Conservation (phyloP, 2,888 invertebrate species). For the Syrista parreyssii region DNA sequence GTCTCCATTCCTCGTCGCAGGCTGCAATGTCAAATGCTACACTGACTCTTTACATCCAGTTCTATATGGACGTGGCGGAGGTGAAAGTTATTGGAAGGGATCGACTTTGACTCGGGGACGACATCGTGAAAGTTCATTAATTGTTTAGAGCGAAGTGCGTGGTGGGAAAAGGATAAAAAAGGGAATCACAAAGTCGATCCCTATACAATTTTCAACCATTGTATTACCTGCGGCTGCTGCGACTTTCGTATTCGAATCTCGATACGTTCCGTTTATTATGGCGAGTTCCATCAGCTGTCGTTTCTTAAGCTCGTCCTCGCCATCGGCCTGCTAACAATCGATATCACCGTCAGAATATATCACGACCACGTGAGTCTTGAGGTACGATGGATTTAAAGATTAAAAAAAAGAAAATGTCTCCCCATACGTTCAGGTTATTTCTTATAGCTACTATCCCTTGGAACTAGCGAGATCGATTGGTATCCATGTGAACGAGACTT, state of each 20-base stretch:
- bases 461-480: neutral
- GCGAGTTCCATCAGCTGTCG: slow-evolving; percentile 99
- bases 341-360: slow-evolving; percentile 55
- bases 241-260: slow-evolving; percentile 93
- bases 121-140: neutral
- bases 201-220: neutral
- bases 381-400: slow-evolving; percentile 5
- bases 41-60: slow-evolving; percentile 65
- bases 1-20: slow-evolving; percentile 88
- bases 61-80: neutral
- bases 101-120: neutral
- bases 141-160: neutral
- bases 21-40: slow-evolving; percentile 69
- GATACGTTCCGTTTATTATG: slow-evolving; percentile 99
- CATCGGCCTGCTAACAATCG: slow-evolving; percentile 90
- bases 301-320: slow-evolving; percentile 99
- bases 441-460: neutral
- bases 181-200: slow-evolving; percentile 1
- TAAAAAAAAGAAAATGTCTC: neutral
- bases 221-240: slow-evolving; percentile 82
- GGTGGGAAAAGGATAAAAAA: neutral
- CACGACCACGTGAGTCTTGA: neutral
- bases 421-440: neutral
- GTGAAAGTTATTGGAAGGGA: neutral
- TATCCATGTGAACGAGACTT: neutral